Base-by-base conservation (phyloP, 2,113 vertebrate species). In the Indri indri region DNA sequence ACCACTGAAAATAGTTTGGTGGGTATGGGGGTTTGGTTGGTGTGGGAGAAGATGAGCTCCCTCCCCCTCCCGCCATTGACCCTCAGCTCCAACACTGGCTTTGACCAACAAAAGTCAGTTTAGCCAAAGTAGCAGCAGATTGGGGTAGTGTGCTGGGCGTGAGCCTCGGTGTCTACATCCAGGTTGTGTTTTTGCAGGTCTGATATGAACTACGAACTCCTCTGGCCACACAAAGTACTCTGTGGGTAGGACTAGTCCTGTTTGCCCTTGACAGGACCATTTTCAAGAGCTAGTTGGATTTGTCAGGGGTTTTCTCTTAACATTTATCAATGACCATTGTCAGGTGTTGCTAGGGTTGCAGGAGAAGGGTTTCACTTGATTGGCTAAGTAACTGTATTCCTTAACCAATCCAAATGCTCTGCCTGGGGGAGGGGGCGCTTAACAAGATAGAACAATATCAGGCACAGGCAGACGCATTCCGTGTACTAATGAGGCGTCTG, bases 371-470 rank as follows among this genome's bases (percentile, higher is more conserved):
- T 96, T 85, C 84, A 34, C 65, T 87, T 73, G 89, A 97, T 97
- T 98, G 97, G 95, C 74, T 95, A 88, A 95, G 83, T 47, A 45
- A 52, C 50, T 74, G 54, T 82, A 59, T 93, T 95, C 86, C 27
- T 68, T 96, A 95, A 77, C 96, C 94, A 98, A 98, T 97, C 97
- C 71, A 37, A 95, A 90, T 20, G 95, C 90, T 85, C 81, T 94
- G 94, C 91, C 70, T 79, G 50, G 87, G 79, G 93, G 83, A 52
- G 83, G 87, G 95, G 90, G 65, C 14, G 42, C 68, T 89, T 92
- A 93, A 93, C 91, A 90, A 85, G 93, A 97, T 77, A 97, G 96
- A 97, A 95, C 95, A 97, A 40, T 97, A 96, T 98, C 96, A 95
- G 95, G 80, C 89, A 52, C 32, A 90, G 71, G 89, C 96, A 97